Conservation (phyloP, 2,797 vertebrate species). For the Acrossocheilus wenchowensis region DNA sequence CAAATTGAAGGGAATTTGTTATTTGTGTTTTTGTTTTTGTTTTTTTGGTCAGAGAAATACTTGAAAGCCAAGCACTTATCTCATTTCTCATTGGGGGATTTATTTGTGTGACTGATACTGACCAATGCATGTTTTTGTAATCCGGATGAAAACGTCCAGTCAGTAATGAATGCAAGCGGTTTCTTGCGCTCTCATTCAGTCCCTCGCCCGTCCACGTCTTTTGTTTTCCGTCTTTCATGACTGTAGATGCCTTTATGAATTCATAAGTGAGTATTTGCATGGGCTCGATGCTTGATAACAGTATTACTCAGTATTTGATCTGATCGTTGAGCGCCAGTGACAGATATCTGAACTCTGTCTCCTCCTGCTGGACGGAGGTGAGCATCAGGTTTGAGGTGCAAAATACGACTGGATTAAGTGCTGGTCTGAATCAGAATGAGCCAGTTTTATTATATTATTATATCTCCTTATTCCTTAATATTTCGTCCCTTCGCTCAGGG, state of each 20-base stretch:
- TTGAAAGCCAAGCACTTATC: slow-evolving; percentile 81
- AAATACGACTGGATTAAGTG: slow-evolving; percentile 45
- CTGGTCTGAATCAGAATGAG: slow-evolving; percentile 63
- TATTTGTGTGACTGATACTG: slow-evolving; percentile 58
- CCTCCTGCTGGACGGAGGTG: background rate
- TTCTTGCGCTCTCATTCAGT: slow-evolving; percentile 56
- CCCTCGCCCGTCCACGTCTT: slow-evolving; percentile 57
- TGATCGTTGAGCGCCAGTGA: slow-evolving; percentile 70
- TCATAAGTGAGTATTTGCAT: slow-evolving; percentile 68
- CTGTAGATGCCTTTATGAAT: slow-evolving; percentile 76
- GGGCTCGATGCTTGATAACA: slow-evolving; percentile 67
- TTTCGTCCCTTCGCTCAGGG: slow-evolving; percentile 78
- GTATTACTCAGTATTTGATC: slow-evolving; percentile 57
- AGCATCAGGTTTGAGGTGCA: slow-evolving; percentile 73
- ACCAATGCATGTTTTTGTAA: slow-evolving; percentile 76
- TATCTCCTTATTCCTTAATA: slow-evolving; percentile 37
- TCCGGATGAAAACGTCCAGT: slow-evolving; percentile 54
- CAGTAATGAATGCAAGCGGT: slow-evolving; percentile 51
- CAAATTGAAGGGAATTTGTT: slow-evolving; percentile 57
- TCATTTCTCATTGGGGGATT: slow-evolving; percentile 66
- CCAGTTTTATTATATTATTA: slow-evolving; percentile 52
- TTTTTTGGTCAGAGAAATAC: slow-evolving; percentile 71
- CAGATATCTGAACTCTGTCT: slow-evolving; percentile 53
- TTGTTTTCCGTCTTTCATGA: slow-evolving; percentile 67
- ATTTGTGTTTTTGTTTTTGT: slow-evolving; percentile 56